Evolutionary conservation across 2,797 vertebrate species (phyloP).

Genomic region (Urophycis tenuis): DNA sequence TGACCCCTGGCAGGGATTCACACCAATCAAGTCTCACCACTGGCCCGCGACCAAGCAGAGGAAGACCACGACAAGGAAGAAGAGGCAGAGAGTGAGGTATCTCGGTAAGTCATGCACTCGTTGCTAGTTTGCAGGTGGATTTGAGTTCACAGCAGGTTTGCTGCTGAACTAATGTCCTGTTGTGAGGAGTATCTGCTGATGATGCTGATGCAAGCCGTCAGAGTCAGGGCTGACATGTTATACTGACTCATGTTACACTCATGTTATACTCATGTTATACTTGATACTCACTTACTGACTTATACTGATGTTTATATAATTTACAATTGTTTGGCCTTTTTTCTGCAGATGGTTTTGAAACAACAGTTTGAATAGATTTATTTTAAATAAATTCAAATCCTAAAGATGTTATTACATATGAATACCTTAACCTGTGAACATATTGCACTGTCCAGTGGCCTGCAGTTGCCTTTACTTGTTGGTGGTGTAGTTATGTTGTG

Average conservation of each 20-base stretch:
- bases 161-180: constrained; percentile 45
- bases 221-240: neutral
- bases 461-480: constrained; percentile 14
- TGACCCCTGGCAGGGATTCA: constrained; percentile 48
- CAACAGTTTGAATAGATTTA: neutral
- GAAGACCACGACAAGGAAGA: constrained; percentile 12
- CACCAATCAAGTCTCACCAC: constrained; percentile 37
- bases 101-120: constrained; percentile 47
- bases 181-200: constrained; percentile 18
- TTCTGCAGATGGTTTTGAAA: neutral
- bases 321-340: too few relatives aligned
- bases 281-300: neutral
- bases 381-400: neutral
- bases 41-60: constrained; percentile 43
- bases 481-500: constrained; percentile 15
- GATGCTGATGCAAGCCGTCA: constrained; percentile 22
- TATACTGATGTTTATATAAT: too few relatives aligned
- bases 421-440: neutral
- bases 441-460: neutral
- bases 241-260: neutral
- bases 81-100: constrained; percentile 34
- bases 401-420: neutral
- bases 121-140: constrained; percentile 71
- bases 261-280: neutral
- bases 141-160: constrained; percentile 47